These are phyloP conservation scores for Cercopithecus hamlyni DNA, from an alignment of 2,797 vertebrate genomes.

Conservation along the genomic window DNA sequence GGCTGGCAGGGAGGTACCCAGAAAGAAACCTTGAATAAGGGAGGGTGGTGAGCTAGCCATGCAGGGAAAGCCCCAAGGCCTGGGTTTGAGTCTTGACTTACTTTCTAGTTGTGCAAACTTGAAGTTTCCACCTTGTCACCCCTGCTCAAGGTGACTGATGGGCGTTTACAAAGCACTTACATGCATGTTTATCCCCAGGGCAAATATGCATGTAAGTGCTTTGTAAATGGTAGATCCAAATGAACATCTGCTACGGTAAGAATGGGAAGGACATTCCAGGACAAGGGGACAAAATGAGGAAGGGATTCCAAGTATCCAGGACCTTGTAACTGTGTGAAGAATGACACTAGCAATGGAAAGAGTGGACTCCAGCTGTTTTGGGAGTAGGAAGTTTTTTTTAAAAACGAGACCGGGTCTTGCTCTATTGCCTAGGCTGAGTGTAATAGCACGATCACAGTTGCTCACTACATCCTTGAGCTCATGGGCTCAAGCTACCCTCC, in stretches of 20 bases:
- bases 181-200: background rate
- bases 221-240: background rate
- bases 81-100: background rate
- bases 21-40: background rate
- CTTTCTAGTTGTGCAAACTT: background rate
- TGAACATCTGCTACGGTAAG: rapidly evolving
- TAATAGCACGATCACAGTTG: background rate
- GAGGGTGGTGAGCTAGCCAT: too few species aligned
- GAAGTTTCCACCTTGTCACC: background rate
- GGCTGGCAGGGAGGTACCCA: background rate
- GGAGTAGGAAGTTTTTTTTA: background rate
- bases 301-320: background rate
- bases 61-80: rapidly evolving
- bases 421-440: background rate
- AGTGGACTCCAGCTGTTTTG: background rate
- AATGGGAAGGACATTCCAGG: background rate
- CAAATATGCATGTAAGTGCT: background rate
- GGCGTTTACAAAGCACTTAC: background rate
- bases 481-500: background rate
- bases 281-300: background rate
- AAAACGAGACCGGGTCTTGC: background rate
- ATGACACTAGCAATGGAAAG: background rate
- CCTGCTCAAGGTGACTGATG: background rate
- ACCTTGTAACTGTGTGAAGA: background rate
- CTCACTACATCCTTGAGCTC: background rate